Evolutionary conservation across 2,113 vertebrate genomes (phyloP).

Genomic region (Chlorocebus sabaeus): DNA sequence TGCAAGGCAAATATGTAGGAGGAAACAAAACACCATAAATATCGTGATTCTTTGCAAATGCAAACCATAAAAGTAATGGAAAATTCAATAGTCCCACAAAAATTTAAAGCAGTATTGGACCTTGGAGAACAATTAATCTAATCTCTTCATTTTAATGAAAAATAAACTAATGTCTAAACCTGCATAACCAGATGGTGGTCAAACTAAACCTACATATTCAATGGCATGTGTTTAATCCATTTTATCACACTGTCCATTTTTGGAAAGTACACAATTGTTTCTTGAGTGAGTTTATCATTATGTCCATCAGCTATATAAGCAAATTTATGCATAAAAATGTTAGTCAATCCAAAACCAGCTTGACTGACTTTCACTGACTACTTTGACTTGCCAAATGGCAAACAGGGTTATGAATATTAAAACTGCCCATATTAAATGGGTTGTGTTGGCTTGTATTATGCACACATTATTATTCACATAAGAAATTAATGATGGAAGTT

Average conservation of each 20-base stretch:
- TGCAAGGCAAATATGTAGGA: neutral
- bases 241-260: neutral
- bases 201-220: neutral
- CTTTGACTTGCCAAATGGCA: neutral
- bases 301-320: neutral
- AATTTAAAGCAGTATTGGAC: neutral
- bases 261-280: neutral
- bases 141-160: neutral
- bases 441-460: neutral
- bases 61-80: neutral
- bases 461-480: constrained; percentile 33
- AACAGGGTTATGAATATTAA: constrained; percentile 35
- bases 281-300: neutral
- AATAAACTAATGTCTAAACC: neutral
- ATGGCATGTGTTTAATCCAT: neutral
- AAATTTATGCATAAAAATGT: neutral
- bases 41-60: neutral
- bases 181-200: neutral
- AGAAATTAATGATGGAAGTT: constrained; percentile 25
- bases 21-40: neutral
- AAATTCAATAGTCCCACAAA: constrained; percentile 11
- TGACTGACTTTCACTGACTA: constrained; percentile 35
- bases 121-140: neutral
- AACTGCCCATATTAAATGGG: neutral
- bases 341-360: neutral